Conservation (phyloP, 2,888 invertebrate species). For the Leptinotarsa peninsularis region DNA sequence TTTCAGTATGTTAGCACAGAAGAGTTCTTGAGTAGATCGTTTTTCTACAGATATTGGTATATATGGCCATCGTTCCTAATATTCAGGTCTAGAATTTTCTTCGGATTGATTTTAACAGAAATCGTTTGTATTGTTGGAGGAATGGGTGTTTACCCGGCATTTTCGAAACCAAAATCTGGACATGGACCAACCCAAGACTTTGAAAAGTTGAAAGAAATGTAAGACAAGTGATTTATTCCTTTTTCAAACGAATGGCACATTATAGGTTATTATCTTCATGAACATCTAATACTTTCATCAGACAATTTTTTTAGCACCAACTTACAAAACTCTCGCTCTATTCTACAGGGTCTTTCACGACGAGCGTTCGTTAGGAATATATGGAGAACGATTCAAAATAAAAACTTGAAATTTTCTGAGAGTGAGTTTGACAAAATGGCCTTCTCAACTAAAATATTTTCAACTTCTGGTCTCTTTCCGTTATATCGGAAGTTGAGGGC, state of each 20-base stretch:
- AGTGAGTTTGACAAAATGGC: too few relatives aligned
- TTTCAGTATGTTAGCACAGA: constrained; percentile 84
- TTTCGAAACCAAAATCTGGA: constrained; percentile 80
- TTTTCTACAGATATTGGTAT: constrained; percentile 85
- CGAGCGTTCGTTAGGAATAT: too few relatives aligned
- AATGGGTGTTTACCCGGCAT: constrained; percentile 89
- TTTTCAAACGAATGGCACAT: not conserved
- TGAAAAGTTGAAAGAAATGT: constrained; percentile 67
- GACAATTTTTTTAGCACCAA: too few relatives aligned
- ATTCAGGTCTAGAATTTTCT: constrained; percentile 91
- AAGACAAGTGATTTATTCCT: constrained; percentile 32
- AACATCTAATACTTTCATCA: too few relatives aligned
- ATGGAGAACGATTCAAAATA: too few relatives aligned
- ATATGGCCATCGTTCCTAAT: constrained; percentile 88
- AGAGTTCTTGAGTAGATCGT: constrained; percentile 73
- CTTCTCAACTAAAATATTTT: too few relatives aligned
- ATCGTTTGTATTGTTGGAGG: constrained; percentile 93
- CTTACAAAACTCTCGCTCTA: too few relatives aligned
- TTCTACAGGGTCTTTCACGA: too few relatives aligned
- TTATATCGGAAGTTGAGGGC: too few relatives aligned
- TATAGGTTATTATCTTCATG: not conserved
- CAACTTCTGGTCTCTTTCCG: too few relatives aligned
- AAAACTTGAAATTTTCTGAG: too few relatives aligned
- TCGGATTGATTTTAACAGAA: constrained; percentile 90
- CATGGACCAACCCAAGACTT: constrained; percentile 86